A percentile compares a stretch with the other conserved stretches of the same genome.
phyloP scores from a whole-genome alignment of 2,797 vertebrate genomes.

The Pseudomugil tenellus region DNA sequence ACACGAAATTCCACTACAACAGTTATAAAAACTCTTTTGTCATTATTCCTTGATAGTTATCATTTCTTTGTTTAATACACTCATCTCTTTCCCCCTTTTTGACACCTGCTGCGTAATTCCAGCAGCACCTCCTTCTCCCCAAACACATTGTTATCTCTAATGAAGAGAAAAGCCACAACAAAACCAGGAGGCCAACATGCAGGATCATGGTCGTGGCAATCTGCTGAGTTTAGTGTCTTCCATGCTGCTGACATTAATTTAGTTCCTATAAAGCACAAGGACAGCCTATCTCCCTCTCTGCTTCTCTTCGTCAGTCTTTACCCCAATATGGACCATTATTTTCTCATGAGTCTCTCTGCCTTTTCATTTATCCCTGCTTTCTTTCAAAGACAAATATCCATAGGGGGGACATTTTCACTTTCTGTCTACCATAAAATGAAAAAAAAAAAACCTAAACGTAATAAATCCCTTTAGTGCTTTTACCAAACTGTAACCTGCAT shows the following conservation, averaged over 20 bases:
- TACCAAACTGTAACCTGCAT: slow-evolving; percentile 8
- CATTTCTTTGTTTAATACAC: slow-evolving; percentile 22
- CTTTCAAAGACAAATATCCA: slow-evolving; percentile 11
- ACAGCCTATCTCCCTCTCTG: slow-evolving; percentile 11
- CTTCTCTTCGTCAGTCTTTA: slow-evolving; percentile 25
- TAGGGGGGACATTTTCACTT: not conserved
- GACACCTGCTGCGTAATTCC: slow-evolving; percentile 58
- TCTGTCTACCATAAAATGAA: not conserved
- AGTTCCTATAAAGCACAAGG: slow-evolving; percentile 41
- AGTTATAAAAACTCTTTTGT: slow-evolving; percentile 17
- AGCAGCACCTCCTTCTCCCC: slow-evolving; percentile 57
- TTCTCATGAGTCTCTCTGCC: slow-evolving; percentile 4
- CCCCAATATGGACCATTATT: slow-evolving; percentile 5
- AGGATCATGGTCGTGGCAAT: slow-evolving; percentile 42
- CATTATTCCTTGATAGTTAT: slow-evolving; percentile 36
- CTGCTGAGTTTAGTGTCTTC: slow-evolving; percentile 43
- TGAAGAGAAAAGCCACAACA: slow-evolving; percentile 56
- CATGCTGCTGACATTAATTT: slow-evolving; percentile 29
- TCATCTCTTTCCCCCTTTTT: slow-evolving; percentile 16
- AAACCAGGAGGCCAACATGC: slow-evolving; percentile 50
- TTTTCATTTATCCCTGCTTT: slow-evolving; percentile 23
- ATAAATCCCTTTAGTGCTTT: slow-evolving; percentile 38
- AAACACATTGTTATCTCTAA: slow-evolving; percentile 61
- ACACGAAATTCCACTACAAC: too few relatives aligned
- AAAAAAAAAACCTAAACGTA: slow-evolving; percentile 7